A percentile compares a stretch with the other conserved stretches of the same genome.
Evolutionary conservation across 1,140 invertebrate genomes (phyloP).

Genomic region (Telenomus remus): DNA sequence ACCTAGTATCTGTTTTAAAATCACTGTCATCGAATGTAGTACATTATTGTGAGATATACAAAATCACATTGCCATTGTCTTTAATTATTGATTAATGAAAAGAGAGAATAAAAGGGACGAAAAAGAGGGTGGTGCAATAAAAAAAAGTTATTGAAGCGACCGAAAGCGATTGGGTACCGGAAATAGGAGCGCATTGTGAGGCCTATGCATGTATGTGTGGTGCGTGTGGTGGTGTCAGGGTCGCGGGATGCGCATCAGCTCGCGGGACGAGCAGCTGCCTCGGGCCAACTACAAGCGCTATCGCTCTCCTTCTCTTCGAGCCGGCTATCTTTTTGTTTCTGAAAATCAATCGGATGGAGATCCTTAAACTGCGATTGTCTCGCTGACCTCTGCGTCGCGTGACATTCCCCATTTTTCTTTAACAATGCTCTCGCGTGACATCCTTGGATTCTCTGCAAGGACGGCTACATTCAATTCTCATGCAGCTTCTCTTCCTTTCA

Average conservation of each 20-base stretch:
- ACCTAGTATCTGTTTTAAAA: too few species aligned
- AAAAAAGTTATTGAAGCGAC: constrained; percentile 29
- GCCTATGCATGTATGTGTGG: constrained; percentile 7
- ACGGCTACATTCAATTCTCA: constrained; percentile 14
- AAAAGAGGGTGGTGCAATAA: constrained; percentile 5
- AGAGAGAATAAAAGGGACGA: constrained; percentile 2
- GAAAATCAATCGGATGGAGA: constrained; percentile 42
- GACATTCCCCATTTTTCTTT: constrained; percentile 37
- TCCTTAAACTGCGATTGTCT: constrained; percentile 51
- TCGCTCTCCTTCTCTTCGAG: constrained; percentile 25
- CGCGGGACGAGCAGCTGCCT: background rate
- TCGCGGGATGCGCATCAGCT: constrained; percentile 17
- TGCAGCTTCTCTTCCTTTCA: background rate
- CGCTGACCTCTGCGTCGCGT: constrained; percentile 33
- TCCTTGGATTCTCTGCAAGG: constrained; percentile 41
- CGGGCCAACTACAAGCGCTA: constrained; percentile 22
- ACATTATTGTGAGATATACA: background rate
- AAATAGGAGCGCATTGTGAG: constrained; percentile 31
- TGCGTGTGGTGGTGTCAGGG: constrained; percentile 37
- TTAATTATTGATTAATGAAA: constrained; percentile 32
- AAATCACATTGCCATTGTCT: constrained; percentile 11
- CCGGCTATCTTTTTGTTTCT: constrained; percentile 27
- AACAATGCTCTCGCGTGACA: constrained; percentile 38
- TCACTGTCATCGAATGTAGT: background rate
- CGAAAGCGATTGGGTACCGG: constrained; percentile 16